phyloP scores from a whole-genome alignment of 2,888 invertebrate genomes.

The Exephanes ischioxanthus region DNA sequence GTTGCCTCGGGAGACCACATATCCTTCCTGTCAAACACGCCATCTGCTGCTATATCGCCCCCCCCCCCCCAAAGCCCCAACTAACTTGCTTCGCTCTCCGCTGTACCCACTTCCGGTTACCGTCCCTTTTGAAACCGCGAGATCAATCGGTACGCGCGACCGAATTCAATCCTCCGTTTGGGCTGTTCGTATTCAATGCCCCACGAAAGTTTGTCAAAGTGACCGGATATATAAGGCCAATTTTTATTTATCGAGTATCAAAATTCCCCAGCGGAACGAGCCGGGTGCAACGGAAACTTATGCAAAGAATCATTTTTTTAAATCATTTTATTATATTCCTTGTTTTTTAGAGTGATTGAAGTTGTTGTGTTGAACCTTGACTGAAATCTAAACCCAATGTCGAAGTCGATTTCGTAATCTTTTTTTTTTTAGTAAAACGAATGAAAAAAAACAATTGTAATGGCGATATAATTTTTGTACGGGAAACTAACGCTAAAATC shows the following conservation, averaged over 20 bases:
- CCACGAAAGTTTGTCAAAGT: neutral
- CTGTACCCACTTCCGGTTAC: constrained; percentile 69
- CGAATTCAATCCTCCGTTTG: neutral
- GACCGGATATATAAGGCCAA: neutral
- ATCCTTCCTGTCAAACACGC: constrained; percentile 78
- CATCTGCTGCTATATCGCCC: constrained; percentile 73
- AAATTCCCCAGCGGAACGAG: neutral
- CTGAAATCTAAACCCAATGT: no score
- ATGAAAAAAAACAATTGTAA: neutral
- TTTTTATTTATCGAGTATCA: neutral
- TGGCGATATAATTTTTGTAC: neutral
- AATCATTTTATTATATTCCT: no score
- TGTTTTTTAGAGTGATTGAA: no score
- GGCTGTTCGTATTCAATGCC: constrained; percentile 7
- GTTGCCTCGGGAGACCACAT: constrained; percentile 75
- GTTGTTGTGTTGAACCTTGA: no score
- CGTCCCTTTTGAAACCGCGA: constrained; percentile 45
- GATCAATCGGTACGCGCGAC: constrained; percentile 28
- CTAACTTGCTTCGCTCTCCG: constrained; percentile 49
- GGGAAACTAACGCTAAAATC: neutral
- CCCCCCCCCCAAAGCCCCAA: neutral
- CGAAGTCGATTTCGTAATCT: no score
- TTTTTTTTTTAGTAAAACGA: neutral
- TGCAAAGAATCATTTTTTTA: neutral
- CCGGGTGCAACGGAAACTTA: neutral